These are phyloP conservation scores for Arbacia lixula DNA, from an alignment of 53 echinoderm and acorn worm genomes.

Conservation along the genomic window DNA sequence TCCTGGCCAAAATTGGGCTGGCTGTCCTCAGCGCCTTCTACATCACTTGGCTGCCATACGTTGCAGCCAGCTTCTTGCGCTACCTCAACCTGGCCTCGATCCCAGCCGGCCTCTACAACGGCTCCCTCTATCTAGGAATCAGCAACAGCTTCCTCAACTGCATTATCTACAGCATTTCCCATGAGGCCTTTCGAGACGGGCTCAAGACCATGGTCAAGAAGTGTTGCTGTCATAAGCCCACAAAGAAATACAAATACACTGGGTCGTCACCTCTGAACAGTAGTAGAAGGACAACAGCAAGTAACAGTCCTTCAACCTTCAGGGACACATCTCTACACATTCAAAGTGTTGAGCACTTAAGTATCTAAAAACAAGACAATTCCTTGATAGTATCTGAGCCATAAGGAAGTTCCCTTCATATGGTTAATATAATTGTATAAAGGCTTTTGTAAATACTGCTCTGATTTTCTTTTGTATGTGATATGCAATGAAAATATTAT, in stretches of 20 bases:
- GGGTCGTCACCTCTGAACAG: background rate
- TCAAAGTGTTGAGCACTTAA: slow-evolving; percentile 10
- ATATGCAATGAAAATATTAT: no score
- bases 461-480: no score
- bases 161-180: slow-evolving; percentile 82
- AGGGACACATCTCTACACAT: slow-evolving; percentile 7
- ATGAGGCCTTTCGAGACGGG: slow-evolving; percentile 68
- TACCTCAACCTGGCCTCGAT: slow-evolving; percentile 30
- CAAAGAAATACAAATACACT: background rate
- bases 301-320: slow-evolving; percentile 3
- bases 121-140: slow-evolving; percentile 71
- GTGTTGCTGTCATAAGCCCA: slow-evolving; percentile 42
- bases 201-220: slow-evolving; percentile 55
- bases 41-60: slow-evolving; percentile 83
- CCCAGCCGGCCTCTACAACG: slow-evolving; percentile 45
- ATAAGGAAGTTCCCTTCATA: no score
- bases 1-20: slow-evolving; percentile 81
- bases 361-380: no score
- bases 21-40: slow-evolving; percentile 84
- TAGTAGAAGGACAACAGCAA: slow-evolving; percentile 14
- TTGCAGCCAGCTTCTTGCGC: slow-evolving; percentile 60
- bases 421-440: no score
- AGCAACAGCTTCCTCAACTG: slow-evolving; percentile 83
- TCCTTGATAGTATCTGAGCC: no score
- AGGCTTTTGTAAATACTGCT: no score